These are phyloP conservation scores for Harmothoe impar DNA, from an alignment of 2,888 invertebrate species.

Conservation along the genomic window DNA sequence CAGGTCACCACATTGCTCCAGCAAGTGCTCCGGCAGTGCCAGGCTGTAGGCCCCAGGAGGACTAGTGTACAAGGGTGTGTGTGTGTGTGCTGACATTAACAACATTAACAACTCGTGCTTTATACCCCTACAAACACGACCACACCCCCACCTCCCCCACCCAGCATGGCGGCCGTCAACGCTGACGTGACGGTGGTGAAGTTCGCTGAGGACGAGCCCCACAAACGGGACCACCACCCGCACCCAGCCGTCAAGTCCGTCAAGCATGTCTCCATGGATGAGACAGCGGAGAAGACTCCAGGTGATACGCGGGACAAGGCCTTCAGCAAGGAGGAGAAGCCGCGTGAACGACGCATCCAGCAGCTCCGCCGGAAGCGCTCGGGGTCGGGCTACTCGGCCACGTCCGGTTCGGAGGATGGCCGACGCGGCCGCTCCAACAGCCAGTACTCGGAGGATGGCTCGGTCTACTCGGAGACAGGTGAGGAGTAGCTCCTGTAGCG, in stretches of 20 bases:
- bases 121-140: not conserved
- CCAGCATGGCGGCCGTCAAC: slow-evolving; percentile 51
- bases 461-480: slow-evolving; percentile 56
- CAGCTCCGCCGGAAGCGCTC: slow-evolving; percentile 52
- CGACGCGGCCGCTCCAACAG: slow-evolving; percentile 39
- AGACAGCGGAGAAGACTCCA: slow-evolving; percentile 16
- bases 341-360: slow-evolving; percentile 49
- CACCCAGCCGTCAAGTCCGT: slow-evolving; percentile 47
- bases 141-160: not conserved
- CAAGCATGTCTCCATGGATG: slow-evolving; percentile 50
- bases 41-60: not conserved
- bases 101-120: too few species aligned
- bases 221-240: not conserved
- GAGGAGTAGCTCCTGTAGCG: too few species aligned
- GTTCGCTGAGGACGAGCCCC: not conserved
- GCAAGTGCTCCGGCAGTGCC: not conserved
- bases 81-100: not conserved
- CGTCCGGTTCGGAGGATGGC: not conserved
- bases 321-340: slow-evolving; percentile 55
- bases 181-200: not conserved
- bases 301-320: slow-evolving; percentile 28
- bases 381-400: slow-evolving; percentile 45
- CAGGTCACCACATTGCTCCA: not conserved
- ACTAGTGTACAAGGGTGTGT: not conserved
- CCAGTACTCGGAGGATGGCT: slow-evolving; percentile 53